Conservation (phyloP, 2,113 vertebrate genomes). For the Motacilla tschutschensis region DNA sequence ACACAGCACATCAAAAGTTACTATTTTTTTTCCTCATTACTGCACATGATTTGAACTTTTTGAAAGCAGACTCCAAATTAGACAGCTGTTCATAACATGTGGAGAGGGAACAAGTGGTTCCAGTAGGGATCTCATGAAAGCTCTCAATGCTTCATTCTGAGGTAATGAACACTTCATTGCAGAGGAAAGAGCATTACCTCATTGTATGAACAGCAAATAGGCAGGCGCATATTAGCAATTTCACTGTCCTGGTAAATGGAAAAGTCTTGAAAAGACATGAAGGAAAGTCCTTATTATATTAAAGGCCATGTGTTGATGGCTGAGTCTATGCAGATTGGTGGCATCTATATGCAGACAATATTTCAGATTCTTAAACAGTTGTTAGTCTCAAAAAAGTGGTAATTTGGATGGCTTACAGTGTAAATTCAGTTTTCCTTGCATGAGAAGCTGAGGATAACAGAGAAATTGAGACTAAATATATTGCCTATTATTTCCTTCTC, state of each 20-base stretch:
- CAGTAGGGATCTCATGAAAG: background rate
- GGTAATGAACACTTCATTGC: background rate
- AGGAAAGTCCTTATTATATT: background rate
- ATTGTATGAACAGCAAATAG: background rate
- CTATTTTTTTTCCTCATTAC: background rate
- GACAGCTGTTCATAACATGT: slow-evolving; percentile 10
- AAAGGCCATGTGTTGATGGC: background rate
- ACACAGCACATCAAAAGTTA: background rate
- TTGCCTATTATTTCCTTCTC: background rate
- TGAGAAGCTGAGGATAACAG: background rate
- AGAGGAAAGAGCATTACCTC: background rate
- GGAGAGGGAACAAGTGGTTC: background rate
- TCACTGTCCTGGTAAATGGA: background rate
- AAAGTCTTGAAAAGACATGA: background rate
- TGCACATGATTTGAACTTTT: background rate
- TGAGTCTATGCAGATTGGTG: background rate
- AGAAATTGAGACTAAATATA: background rate
- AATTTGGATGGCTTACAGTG: background rate
- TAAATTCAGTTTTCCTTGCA: background rate
- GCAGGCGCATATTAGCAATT: background rate
- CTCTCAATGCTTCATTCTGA: background rate
- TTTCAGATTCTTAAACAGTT: background rate
- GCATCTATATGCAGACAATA: background rate
- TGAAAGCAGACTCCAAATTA: slow-evolving; percentile 23
- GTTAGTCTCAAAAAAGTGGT: background rate